These are phyloP conservation scores for Acrocephalus scirpaceus DNA, from an alignment of 2,797 vertebrate genomes.

Conservation along the genomic window DNA sequence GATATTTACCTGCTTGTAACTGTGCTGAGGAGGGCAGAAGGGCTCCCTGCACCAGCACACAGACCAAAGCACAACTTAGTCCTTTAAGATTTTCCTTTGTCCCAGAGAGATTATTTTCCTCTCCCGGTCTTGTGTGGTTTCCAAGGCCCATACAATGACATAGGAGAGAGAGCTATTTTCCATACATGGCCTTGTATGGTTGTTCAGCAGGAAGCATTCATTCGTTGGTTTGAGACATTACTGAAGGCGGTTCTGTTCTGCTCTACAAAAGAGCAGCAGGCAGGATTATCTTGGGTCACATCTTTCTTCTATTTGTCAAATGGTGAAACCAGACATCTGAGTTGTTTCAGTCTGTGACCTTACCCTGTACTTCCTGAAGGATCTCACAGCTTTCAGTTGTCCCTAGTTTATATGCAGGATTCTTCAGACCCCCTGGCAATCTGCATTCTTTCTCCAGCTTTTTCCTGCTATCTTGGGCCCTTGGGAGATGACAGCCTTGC, in stretches of 20 bases:
- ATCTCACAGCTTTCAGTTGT: constrained; percentile 22
- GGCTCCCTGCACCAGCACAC: not conserved
- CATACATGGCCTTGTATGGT: constrained; percentile 11
- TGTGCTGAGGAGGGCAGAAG: not conserved
- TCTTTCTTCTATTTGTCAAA: constrained; percentile 52
- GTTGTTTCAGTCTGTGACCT: constrained; percentile 43
- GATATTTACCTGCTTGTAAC: not conserved
- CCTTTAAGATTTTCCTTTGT: not conserved
- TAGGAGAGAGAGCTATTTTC: constrained; percentile 49
- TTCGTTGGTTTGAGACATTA: not conserved
- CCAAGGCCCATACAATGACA: constrained; percentile 39
- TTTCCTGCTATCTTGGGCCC: not conserved
- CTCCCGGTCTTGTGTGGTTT: not conserved
- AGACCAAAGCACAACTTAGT: not conserved
- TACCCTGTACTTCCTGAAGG: constrained; percentile 8
- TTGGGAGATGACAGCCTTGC: not conserved
- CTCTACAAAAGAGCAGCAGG: not conserved
- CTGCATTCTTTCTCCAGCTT: not conserved
- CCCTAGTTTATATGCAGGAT: constrained; percentile 31
- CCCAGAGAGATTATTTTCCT: constrained; percentile 18
- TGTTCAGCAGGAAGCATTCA: constrained; percentile 1
- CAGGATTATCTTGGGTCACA: constrained; percentile 51
- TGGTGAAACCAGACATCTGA: constrained; percentile 42
- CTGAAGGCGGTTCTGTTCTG: constrained; percentile 16
- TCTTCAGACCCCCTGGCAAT: constrained; percentile 20